Conservation (phyloP, 2,797 vertebrate genomes). For the Garrulus glandarius region DNA sequence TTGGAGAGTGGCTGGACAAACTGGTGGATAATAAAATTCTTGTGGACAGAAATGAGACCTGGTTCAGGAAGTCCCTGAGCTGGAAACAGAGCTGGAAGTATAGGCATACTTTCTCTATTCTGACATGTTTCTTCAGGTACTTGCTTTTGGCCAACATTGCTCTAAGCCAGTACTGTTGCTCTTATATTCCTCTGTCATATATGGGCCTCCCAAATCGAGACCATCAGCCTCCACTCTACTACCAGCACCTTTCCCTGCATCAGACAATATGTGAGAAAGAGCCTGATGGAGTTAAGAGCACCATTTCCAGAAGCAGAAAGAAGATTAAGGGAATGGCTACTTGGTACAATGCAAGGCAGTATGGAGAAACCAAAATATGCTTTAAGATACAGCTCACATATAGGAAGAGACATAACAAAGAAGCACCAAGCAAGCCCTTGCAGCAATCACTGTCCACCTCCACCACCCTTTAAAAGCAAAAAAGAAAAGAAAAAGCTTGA, state of each 20-base stretch:
- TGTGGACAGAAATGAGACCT: not conserved
- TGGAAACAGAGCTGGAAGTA: not conserved
- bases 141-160: not conserved
- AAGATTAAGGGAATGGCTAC: not conserved
- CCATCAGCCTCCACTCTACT: not conserved
- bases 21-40: not conserved
- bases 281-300: not conserved
- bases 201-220: not conserved
- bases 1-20: not conserved
- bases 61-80: not conserved
- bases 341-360: not conserved
- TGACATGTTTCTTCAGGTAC: not conserved
- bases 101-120: not conserved
- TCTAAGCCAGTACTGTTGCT: not conserved
- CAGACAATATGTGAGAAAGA: not conserved
- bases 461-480: not conserved
- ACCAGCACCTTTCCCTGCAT: not conserved
- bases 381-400: not conserved
- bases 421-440: not conserved
- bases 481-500: accelerated
- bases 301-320: not conserved
- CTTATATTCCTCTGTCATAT: not conserved
- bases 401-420: not conserved
- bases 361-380: not conserved
- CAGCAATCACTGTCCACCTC: not conserved